Evolutionary conservation across 1,140 invertebrate species (phyloP), one percentile per base, ranked within the genome.

Genomic region (Zaprionus ghesquierei): DNA sequence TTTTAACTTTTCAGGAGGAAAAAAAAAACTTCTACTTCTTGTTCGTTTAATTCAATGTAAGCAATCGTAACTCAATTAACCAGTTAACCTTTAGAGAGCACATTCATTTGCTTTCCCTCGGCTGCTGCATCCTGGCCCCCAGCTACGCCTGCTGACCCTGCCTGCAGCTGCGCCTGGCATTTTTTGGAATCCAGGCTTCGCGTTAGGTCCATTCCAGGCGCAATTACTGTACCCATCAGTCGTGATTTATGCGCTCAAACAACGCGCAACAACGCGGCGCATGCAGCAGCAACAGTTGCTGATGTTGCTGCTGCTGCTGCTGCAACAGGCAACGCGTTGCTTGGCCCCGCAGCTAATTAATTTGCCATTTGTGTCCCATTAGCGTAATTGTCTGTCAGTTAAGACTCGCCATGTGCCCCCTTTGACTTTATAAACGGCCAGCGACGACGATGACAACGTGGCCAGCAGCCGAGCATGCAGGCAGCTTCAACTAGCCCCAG

Each of bases 331-430:
- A 51, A n/a, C 54, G 66, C 38, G 56, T 59, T 69, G 59, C 60
- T 72, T 68, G 62, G 55, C 81, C 73, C 81, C 58, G 69, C 9
- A 76, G 79, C 86, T 90, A 90, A 90, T 90, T 90, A 90, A 90
- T 90, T 90, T 90, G 86, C 86, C 86, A 90, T 85, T 79, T 89
- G 86, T 90, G 86, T 90, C 86, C 86, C 86, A 90, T 90, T 90
- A 90, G 79, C 59, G 86, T 90, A 90, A 90, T 90, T 90, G 86
- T 86, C 79, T 90, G 86, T 90, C 79, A 82, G 77, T 79, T 77
- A 79, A 77, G 76, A 71, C 76, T 76, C 62, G 76, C 75, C 69
- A 69, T 68, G 69, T 78, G 70, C 77, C 81, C 81, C 84, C 81
- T 86, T 86, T 86, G 81, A 87, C 81, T 82, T 82, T 62, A 69